Percentiles rank a stretch among this genome's conserved stretches.
Evolutionary conservation across 2,113 vertebrate species (phyloP).

Genomic region (Entomyzon cyanotis): DNA sequence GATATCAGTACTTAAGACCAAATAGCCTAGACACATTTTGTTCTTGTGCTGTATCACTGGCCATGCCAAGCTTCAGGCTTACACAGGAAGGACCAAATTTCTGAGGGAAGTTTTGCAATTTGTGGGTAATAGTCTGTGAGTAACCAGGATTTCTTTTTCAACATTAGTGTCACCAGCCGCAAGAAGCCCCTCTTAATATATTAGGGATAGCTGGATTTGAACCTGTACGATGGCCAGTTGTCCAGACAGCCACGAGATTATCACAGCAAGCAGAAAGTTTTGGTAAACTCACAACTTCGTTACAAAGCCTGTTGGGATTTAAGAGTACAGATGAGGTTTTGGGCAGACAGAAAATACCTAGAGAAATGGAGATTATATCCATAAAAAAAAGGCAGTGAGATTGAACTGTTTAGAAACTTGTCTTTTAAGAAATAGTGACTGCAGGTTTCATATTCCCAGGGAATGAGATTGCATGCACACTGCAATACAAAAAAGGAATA

Average conservation of each 20-base stretch:
- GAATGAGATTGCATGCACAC: neutral
- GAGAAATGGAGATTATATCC: neutral
- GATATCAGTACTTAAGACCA: neutral
- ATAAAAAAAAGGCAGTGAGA: neutral
- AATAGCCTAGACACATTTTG: neutral
- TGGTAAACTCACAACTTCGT: neutral
- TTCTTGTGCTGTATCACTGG: neutral
- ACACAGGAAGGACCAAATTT: neutral
- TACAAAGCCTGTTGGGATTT: neutral
- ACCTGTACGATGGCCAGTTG: neutral
- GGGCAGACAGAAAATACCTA: neutral
- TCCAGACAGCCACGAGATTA: neutral
- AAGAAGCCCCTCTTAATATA: neutral
- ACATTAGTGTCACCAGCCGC: neutral
- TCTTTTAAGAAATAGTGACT: constrained; percentile 4
- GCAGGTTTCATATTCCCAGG: neutral
- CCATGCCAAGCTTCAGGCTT: neutral
- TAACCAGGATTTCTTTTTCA: neutral
- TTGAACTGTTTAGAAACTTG: neutral
- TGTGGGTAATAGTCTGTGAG: neutral
- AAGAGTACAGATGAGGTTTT: neutral
- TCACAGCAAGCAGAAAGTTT: neutral
- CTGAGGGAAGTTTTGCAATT: neutral
- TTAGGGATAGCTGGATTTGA: neutral
- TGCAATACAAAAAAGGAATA: neutral